Evolutionary conservation across 2,888 invertebrate genomes (phyloP), one percentile per base, ranked within the genome.

Genomic region (Amorpha juglandis): DNA sequence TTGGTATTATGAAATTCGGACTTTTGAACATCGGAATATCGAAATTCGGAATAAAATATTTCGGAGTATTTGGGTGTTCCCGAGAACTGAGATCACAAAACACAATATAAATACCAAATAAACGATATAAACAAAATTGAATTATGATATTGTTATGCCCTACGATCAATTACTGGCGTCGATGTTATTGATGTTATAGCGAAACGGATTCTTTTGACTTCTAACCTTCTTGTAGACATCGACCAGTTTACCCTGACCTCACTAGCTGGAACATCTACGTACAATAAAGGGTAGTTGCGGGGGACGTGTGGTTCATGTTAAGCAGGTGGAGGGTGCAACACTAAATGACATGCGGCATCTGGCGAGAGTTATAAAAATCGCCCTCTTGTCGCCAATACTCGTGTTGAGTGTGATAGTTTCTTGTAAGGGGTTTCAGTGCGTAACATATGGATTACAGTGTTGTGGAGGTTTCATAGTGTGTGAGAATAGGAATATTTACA

Each of bases 291-390:
- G 12, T n/a, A 55, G 27, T 58, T 64, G 64, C 67, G 47, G 69
- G 73, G 63, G 70, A 67, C 70, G 45, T 62, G n/a, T 70, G 35
- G 87, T 65, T 82, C 82, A 74, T 66, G 19, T 62, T 65, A 70
- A 6, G 33, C 21, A 78, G 64, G 63, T 64, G 72, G 77, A 70
- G 70, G 79, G 86, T 87, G 83, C 88, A 58, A 87, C 88, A 89
- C 80, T 85, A 87, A 90, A 90, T 91, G 92, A 91, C 91, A 89
- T 80, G 83, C 89, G 87, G 82, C 92, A 92, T 91, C 90, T 93
- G 92, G 83, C 79, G 84, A 74, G 78, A 77, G 88, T 88, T 85
- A 92, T 92, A 92, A 92, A 91, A 90, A 86, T 86, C 77, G 88
- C 91, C 91, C 91, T 87, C 88, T 83, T 83, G 79, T 83, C 77